phyloP scores from a whole-genome alignment of 2,797 vertebrate genomes.

The Spondyliosoma cantharus region DNA sequence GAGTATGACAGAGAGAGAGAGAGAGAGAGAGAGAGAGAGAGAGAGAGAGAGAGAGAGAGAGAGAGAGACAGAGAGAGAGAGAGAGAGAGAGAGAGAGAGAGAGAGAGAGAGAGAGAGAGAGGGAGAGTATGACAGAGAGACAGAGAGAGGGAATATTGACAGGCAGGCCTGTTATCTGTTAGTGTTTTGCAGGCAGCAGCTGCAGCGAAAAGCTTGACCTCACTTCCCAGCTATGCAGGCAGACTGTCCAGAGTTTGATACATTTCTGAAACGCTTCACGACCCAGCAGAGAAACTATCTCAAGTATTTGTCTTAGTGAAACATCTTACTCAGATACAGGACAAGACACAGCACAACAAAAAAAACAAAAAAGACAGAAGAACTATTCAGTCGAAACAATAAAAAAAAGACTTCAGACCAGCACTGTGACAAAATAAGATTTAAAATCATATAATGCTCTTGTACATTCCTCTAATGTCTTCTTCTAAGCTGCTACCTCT shows the following conservation, averaged over 20 bases:
- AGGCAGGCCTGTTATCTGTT: conserved; percentile 76
- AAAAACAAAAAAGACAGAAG: neutral
- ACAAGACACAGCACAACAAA: conserved; percentile 13
- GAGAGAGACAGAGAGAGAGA: conserved; percentile 4
- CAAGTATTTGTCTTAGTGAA: conserved; percentile 54
- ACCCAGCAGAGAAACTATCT: conserved; percentile 62
- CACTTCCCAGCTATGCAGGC: conserved; percentile 82
- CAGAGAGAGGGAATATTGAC: conserved; percentile 50
- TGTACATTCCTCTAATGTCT: neutral
- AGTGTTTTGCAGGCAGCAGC: conserved; percentile 79
- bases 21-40: too few species aligned
- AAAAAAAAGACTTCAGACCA: neutral
- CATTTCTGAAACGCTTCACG: conserved; percentile 65
- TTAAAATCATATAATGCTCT: neutral
- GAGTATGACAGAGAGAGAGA: too few species aligned
- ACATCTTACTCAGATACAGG: conserved; percentile 33
- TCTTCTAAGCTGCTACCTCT: neutral
- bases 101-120: conserved; percentile 13
- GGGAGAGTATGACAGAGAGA: conserved; percentile 16
- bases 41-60: too few species aligned
- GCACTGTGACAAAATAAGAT: neutral
- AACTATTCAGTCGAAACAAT: conserved; percentile 3
- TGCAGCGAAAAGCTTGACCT: conserved; percentile 80
- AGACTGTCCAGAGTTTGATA: conserved; percentile 80
- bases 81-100: conserved; percentile 17